A percentile compares a stretch with the other conserved stretches of the same genome.
Evolutionary conservation across 2,888 invertebrate species (phyloP).

Genomic region (Dynastes tityus): DNA sequence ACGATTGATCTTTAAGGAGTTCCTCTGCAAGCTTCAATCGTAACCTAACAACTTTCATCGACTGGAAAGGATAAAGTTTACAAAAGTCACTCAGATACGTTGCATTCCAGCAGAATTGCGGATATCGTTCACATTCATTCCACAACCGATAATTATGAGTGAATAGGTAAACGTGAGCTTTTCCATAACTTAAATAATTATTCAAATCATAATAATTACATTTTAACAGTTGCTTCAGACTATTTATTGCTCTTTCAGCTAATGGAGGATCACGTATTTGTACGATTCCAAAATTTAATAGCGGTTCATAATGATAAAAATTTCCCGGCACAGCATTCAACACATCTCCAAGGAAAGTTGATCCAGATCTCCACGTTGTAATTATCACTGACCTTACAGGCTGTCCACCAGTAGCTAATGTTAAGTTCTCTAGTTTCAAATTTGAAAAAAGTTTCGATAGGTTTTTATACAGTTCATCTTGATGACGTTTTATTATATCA

Average conservation of each 20-base stretch:
- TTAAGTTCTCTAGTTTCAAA: constrained; percentile 78
- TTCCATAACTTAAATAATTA: constrained; percentile 85
- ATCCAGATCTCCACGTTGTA: constrained; percentile 94
- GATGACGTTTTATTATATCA: constrained; percentile 75
- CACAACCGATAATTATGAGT: constrained; percentile 89
- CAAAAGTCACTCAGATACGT: constrained; percentile 85
- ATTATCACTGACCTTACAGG: constrained; percentile 85
- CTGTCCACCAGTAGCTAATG: constrained; percentile 79
- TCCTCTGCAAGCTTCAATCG: constrained; percentile 82
- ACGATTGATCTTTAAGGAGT: constrained; percentile 82
- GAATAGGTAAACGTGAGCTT: constrained; percentile 84
- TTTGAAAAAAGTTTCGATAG: constrained; percentile 72
- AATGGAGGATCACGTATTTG: constrained; percentile 85
- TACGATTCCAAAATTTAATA: constrained; percentile 86
- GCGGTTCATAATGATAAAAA: constrained; percentile 92
- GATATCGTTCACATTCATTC: constrained; percentile 82
- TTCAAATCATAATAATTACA: constrained; percentile 85
- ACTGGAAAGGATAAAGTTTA: constrained; percentile 89
- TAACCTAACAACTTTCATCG: constrained; percentile 89
- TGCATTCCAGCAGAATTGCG: constrained; percentile 79
- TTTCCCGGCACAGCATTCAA: constrained; percentile 88
- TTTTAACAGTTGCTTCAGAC: constrained; percentile 81
- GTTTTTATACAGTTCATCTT: constrained; percentile 56
- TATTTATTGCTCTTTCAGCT: constrained; percentile 78
- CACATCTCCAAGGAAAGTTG: constrained; percentile 91